Evolutionary conservation across 2,888 invertebrate genomes (phyloP), one percentile per base, ranked within the genome.

Genomic region (Agriopis aurantiaria): DNA sequence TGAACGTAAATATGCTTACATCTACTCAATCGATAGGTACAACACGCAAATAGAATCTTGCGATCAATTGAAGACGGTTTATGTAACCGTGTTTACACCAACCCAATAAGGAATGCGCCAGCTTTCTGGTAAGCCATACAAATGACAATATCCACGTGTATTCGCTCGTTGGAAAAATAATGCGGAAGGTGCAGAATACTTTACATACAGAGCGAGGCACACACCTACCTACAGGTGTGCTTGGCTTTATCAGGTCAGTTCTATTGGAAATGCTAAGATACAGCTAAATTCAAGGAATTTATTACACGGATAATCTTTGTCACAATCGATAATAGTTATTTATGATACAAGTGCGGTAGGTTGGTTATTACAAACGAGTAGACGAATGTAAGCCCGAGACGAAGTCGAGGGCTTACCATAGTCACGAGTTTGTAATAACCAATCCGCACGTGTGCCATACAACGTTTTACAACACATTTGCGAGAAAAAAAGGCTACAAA

Each of bases 101-200:
- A 69, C 72, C 68, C 71, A 73, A 75, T 76, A 71, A 73, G 58
- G 61, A 60, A 75, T 72, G 69, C 69, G 59, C 61, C 65, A 60
- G 59, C 67, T 57, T 71, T 65, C 65, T 59, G 65, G 68, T 58
- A 75, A 76, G 75, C 76, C 76, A 76, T 74, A 76, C 69, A 74
- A 76, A 75, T 76, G 73, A 63, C 65, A 69, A 69, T 67, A 65
- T 59, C 45, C 48, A 53, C 58, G 60, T 12, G 40, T 68, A 58
- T 68, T 48, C 43, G 40, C 65, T 60, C 52, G 59, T 41, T 46
- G 71, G 60, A 57, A 65, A 64, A 61, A 52, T 64, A 46, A 53
- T 40, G 53, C 49, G 55, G 43, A 60, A 58, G 46, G 56, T 61
- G n/a, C 49, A 23, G 8, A 58, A 33, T 46, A 46, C 8, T 46